Percentiles rank a stretch among this genome's conserved stretches.
These are phyloP conservation scores for Heliconius himera DNA, from an alignment of 1,140 invertebrate species.

Conservation along the genomic window DNA sequence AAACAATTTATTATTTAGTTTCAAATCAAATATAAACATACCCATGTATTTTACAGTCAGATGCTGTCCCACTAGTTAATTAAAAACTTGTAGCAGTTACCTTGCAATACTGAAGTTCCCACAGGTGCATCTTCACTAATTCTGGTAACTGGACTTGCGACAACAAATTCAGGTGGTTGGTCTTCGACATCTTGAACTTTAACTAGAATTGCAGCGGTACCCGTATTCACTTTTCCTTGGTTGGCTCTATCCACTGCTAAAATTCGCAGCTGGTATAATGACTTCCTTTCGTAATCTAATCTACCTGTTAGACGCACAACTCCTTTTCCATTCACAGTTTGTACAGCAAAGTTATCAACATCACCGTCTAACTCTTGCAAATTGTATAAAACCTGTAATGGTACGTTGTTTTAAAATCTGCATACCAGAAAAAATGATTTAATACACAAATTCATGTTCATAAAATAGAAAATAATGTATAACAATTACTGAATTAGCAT, in stretches of 20 bases:
- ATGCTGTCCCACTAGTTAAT: no score
- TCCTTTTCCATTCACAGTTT: constrained; percentile 94
- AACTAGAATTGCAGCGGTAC: constrained; percentile 92
- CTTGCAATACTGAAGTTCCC: constrained; percentile 91
- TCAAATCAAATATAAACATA: no score
- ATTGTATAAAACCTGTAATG: constrained; percentile 84
- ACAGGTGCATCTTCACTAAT: constrained; percentile 92
- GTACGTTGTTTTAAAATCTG: background rate
- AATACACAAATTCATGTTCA: no score
- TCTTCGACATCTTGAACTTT: constrained; percentile 94
- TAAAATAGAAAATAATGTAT: no score
- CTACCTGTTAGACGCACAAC: constrained; percentile 88
- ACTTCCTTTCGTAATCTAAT: constrained; percentile 94
- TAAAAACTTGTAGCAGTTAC: constrained; percentile 64
- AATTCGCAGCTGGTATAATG: constrained; percentile 92
- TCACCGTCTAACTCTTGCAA: constrained; percentile 91
- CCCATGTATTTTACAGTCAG: no score
- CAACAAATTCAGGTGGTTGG: constrained; percentile 94
- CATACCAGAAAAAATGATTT: background rate
- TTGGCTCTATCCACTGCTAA: constrained; percentile 93
- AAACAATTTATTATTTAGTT: no score
- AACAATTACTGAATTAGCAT: no score
- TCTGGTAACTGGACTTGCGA: constrained; percentile 92
- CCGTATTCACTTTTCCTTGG: constrained; percentile 89
- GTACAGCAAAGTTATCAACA: constrained; percentile 89